Percentiles rank a stretch among this genome's conserved stretches.
These are phyloP conservation scores for Chouioia cunea DNA, from an alignment of 2,888 invertebrate species.

Conservation along the genomic window DNA sequence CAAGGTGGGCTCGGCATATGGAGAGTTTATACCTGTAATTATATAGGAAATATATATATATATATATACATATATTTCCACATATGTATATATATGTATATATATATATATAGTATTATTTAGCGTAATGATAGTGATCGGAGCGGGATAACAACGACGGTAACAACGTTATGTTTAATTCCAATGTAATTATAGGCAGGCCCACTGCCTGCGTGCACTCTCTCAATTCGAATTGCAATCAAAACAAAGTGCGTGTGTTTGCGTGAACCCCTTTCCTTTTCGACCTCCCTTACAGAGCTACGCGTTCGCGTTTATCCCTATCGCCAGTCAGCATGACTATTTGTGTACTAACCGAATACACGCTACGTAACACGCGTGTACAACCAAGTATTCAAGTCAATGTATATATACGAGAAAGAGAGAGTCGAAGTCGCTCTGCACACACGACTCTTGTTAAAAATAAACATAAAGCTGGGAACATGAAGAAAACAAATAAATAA, in stretches of 20 bases:
- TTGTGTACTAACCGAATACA: background rate
- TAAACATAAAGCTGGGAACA: no score
- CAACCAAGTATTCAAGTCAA: slow-evolving; percentile 15
- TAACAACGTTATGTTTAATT: slow-evolving; percentile 47
- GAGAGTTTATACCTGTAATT: slow-evolving; percentile 41
- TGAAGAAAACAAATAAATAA: background rate
- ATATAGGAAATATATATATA: slow-evolving; percentile 34
- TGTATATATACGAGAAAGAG: slow-evolving; percentile 14
- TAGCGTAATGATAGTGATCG: slow-evolving; percentile 43
- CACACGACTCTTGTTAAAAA: background rate
- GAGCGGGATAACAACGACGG: background rate
- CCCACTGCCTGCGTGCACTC: slow-evolving; percentile 11
- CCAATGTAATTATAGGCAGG: slow-evolving; percentile 41
- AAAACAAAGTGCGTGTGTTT: slow-evolving; percentile 35
- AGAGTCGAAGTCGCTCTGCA: no score
- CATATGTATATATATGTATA: slow-evolving; percentile 37
- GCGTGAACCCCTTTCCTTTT: background rate
- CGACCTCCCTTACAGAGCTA: slow-evolving; percentile 7
- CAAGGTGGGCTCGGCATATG: slow-evolving; percentile 35
- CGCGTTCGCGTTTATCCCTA: no score
- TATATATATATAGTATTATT: slow-evolving; percentile 43
- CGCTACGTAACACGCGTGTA: background rate
- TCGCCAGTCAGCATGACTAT: background rate
- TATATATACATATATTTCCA: slow-evolving; percentile 37
- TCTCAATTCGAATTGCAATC: slow-evolving; percentile 44